Percentiles rank a stretch among this genome's conserved stretches.
These are phyloP conservation scores for Hyperoplus immaculatus DNA, from an alignment of 2,797 vertebrate species.

Conservation along the genomic window DNA sequence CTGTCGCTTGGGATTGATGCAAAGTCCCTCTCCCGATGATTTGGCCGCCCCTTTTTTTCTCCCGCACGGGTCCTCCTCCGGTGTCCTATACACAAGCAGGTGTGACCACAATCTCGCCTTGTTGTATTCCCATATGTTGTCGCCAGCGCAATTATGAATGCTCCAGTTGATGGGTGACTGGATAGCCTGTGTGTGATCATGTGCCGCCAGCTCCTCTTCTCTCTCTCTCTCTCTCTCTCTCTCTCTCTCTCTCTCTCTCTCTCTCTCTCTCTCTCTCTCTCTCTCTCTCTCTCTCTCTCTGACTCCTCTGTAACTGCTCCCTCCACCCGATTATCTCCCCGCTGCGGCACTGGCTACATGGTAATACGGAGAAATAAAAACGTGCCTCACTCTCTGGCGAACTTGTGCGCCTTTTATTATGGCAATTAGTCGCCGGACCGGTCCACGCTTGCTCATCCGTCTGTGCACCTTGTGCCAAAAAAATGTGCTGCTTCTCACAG, in stretches of 20 bases:
- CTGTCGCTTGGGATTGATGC: conserved; percentile 50
- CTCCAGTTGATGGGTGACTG: conserved; percentile 77
- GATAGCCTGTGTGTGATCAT: conserved; percentile 75
- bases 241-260: background rate
- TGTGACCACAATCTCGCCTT: conserved; percentile 69
- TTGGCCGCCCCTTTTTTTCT: conserved; percentile 35
- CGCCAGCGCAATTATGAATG: conserved; percentile 68
- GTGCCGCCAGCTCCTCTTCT: conserved; percentile 67
- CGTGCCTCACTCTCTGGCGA: conserved; percentile 65
- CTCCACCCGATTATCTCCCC: conserved; percentile 80
- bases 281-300: conserved; percentile 40
- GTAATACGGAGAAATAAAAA: conserved; percentile 64
- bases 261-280: conserved; percentile 11
- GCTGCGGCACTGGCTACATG: conserved; percentile 80
- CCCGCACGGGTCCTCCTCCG: conserved; percentile 56
- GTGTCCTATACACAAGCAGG: conserved; percentile 69
- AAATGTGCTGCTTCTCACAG: conserved; percentile 41
- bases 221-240: conserved; percentile 44
- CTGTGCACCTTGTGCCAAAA: conserved; percentile 40
- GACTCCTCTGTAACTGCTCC: conserved; percentile 70
- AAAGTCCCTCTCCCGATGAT: conserved; percentile 52
- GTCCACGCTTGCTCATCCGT: conserved; percentile 53
- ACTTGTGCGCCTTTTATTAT: conserved; percentile 74
- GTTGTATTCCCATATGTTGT: conserved; percentile 84
- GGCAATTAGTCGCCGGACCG: conserved; percentile 68